These are phyloP conservation scores for Amorpha juglandis DNA, from an alignment of 2,888 invertebrate genomes.

Conservation along the genomic window DNA sequence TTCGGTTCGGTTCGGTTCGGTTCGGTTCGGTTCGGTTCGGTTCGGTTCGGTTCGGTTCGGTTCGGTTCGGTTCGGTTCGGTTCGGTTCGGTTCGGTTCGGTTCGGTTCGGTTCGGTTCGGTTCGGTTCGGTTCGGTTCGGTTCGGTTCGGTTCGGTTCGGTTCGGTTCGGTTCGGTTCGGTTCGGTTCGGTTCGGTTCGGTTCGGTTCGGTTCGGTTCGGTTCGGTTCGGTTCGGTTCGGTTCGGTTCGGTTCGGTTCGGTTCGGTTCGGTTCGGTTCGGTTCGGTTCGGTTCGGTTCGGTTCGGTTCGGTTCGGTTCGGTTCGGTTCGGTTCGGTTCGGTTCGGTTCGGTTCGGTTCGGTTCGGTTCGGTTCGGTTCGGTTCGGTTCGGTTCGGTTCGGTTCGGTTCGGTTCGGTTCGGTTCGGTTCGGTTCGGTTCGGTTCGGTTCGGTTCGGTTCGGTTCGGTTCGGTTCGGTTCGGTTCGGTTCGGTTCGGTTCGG, in stretches of 20 bases:
- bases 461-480: too few relatives aligned
- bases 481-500: too few relatives aligned
- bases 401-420: too few relatives aligned
- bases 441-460: too few relatives aligned
- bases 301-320: conserved; percentile 36
- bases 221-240: conserved; percentile 36
- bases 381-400: too few relatives aligned
- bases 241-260: conserved; percentile 23
- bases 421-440: too few relatives aligned
- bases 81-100: conserved; percentile 38
- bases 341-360: conserved; percentile 30
- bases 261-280: conserved; percentile 35
- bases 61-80: conserved; percentile 38
- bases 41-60: conserved; percentile 38
- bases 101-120: conserved; percentile 38
- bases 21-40: conserved; percentile 38
- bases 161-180: conserved; percentile 39
- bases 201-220: conserved; percentile 36
- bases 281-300: conserved; percentile 34
- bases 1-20: conserved; percentile 38
- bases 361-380: too few relatives aligned
- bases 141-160: conserved; percentile 42
- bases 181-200: conserved; percentile 42
- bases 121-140: conserved; percentile 37
- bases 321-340: conserved; percentile 35